These are phyloP conservation scores for Meandrina meandrites DNA, from an alignment of 92 coral and sea anemone genomes.

Conservation along the genomic window DNA sequence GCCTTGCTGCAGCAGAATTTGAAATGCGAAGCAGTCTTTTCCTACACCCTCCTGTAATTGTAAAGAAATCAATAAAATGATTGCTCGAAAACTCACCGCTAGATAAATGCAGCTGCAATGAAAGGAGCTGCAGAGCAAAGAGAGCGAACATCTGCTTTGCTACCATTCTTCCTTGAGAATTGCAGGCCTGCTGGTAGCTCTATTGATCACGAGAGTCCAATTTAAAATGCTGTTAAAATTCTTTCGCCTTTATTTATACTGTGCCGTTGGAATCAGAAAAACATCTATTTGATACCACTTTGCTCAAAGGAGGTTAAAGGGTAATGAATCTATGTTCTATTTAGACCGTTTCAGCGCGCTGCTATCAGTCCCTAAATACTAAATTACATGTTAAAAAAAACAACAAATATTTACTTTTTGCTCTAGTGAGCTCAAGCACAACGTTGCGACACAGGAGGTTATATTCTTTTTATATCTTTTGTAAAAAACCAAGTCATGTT, in stretches of 20 bases:
- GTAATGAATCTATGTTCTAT: not conserved
- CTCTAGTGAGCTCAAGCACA: too few species aligned
- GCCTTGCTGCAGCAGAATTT: too few species aligned
- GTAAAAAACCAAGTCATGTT: too few species aligned
- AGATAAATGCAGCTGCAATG: not conserved
- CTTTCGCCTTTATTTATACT: not conserved
- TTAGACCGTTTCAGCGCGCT: not conserved
- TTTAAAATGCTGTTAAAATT: not conserved
- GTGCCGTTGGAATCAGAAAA: slow-evolving; percentile 7
- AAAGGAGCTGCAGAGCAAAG: slow-evolving; percentile 10
- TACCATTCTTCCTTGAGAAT: not conserved
- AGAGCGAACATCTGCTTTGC: not conserved
- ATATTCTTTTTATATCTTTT: too few species aligned
- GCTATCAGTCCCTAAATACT: not conserved
- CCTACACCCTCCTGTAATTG: not conserved
- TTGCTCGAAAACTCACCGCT: not conserved
- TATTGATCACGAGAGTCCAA: not conserved
- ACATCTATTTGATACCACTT: not conserved
- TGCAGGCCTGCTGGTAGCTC: not conserved
- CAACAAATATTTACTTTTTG: not conserved
- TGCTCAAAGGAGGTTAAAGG: not conserved
- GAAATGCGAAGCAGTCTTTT: too few species aligned
- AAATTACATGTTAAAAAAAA: not conserved
- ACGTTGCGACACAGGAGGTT: too few species aligned
- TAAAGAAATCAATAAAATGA: not conserved